phyloP scores from a whole-genome alignment of 2,888 invertebrate genomes.

The Dynastes grantii region DNA sequence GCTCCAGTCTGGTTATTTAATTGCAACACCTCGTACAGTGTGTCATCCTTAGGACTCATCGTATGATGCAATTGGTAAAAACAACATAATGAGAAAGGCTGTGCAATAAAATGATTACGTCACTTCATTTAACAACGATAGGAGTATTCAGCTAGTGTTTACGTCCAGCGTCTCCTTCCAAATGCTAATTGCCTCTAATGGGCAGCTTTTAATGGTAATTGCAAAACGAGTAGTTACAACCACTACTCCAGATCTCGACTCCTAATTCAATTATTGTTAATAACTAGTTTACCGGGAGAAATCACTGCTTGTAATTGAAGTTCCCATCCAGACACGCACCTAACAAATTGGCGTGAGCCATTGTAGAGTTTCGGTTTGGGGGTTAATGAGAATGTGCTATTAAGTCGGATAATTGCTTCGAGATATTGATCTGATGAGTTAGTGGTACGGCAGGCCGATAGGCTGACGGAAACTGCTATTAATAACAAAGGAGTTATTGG shows the following conservation, averaged over 20 bases:
- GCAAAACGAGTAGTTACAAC: constrained; percentile 62
- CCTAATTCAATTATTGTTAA: constrained; percentile 64
- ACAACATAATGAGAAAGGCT: constrained; percentile 40
- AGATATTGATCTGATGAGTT: constrained; percentile 67
- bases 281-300: constrained; percentile 61
- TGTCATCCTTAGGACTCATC: constrained; percentile 54
- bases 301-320: constrained; percentile 58
- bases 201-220: constrained; percentile 65
- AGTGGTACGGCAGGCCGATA: constrained; percentile 65
- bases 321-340: constrained; percentile 53
- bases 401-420: constrained; percentile 66
- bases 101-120: constrained; percentile 67
- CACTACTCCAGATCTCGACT: constrained; percentile 58
- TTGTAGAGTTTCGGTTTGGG: constrained; percentile 63
- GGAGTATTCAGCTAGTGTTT: constrained; percentile 59
- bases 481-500: constrained; percentile 68
- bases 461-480: constrained; percentile 67
- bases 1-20: too few species aligned
- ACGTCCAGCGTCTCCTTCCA: constrained; percentile 55
- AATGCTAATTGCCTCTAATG: constrained; percentile 65
- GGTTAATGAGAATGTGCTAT: constrained; percentile 67
- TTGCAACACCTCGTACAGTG: too few species aligned
- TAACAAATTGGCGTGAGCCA: constrained; percentile 58
- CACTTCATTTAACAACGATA: constrained; percentile 66
- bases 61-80: constrained; percentile 57